phyloP scores from a whole-genome alignment of 2,113 vertebrate genomes.

The Varanus salvator region DNA sequence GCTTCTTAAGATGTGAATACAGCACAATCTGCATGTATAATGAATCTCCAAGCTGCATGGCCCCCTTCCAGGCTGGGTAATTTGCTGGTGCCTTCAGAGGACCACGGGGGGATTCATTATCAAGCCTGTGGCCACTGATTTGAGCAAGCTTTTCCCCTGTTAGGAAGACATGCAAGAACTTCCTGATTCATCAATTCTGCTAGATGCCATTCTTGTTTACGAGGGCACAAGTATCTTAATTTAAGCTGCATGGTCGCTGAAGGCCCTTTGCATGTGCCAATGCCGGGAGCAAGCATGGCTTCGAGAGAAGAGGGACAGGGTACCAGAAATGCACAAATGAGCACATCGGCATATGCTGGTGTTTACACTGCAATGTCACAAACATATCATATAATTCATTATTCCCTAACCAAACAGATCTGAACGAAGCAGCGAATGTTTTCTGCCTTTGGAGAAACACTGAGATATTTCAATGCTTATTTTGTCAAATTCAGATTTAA shows the following conservation, averaged over 20 bases:
- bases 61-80: constrained; percentile 9
- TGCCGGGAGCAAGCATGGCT: background rate
- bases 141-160: constrained; percentile 29
- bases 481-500: background rate
- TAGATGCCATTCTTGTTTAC: background rate
- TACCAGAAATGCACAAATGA: background rate
- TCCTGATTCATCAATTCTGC: background rate
- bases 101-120: constrained; percentile 39
- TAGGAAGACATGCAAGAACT: fast-evolving
- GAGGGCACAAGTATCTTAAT: background rate
- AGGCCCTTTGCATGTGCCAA: background rate
- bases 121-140: background rate
- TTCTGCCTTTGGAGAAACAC: background rate
- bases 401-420: background rate
- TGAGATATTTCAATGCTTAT: background rate
- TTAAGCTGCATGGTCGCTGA: background rate
- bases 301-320: background rate
- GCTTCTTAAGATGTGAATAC: constrained; percentile 36
- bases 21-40: constrained; percentile 63
- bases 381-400: background rate
- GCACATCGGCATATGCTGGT: background rate
- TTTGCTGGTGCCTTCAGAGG: constrained; percentile 41
- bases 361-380: background rate
- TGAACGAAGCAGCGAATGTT: background rate
- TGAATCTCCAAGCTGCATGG: constrained; percentile 43